Conservation (phyloP, 2,113 vertebrate species). For the Phalacrocorax aristotelis region DNA sequence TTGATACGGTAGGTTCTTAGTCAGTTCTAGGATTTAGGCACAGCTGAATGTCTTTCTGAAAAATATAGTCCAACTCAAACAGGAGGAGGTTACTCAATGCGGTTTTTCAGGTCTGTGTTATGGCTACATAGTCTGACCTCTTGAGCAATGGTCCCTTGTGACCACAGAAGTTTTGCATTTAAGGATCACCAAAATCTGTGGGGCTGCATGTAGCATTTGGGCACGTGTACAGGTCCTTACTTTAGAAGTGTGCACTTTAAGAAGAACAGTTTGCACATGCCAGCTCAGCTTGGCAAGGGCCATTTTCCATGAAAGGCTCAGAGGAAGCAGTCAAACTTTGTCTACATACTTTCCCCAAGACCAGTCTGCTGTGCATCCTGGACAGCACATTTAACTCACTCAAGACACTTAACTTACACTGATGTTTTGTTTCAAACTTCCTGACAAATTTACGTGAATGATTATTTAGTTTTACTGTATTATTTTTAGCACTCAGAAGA, state of each 20-base stretch:
- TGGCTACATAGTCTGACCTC: background rate
- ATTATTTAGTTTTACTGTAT: background rate
- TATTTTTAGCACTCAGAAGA: slow-evolving; percentile 29
- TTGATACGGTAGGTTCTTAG: background rate
- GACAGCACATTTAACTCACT: slow-evolving; percentile 45
- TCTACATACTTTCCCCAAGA: slow-evolving; percentile 60
- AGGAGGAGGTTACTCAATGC: slow-evolving; percentile 12
- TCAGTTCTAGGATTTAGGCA: background rate
- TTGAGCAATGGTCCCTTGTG: background rate
- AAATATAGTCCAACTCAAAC: background rate
- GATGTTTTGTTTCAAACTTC: slow-evolving; percentile 42
- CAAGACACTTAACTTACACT: slow-evolving; percentile 25
- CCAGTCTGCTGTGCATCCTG: slow-evolving; percentile 40
- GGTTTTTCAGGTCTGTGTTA: slow-evolving; percentile 34
- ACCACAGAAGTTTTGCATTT: slow-evolving; percentile 2
- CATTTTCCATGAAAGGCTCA: slow-evolving; percentile 55
- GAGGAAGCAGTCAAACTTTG: slow-evolving; percentile 55
- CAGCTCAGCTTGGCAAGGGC: slow-evolving; percentile 51
- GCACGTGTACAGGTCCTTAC: background rate
- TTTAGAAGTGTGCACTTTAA: slow-evolving; percentile 38
- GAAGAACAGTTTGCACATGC: slow-evolving; percentile 32
- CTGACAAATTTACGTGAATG: background rate
- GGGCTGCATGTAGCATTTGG: background rate
- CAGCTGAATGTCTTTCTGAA: background rate
- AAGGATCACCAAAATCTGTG: background rate